phyloP scores from a whole-genome alignment of 2,888 invertebrate genomes.

The Conchocele bisecta region DNA sequence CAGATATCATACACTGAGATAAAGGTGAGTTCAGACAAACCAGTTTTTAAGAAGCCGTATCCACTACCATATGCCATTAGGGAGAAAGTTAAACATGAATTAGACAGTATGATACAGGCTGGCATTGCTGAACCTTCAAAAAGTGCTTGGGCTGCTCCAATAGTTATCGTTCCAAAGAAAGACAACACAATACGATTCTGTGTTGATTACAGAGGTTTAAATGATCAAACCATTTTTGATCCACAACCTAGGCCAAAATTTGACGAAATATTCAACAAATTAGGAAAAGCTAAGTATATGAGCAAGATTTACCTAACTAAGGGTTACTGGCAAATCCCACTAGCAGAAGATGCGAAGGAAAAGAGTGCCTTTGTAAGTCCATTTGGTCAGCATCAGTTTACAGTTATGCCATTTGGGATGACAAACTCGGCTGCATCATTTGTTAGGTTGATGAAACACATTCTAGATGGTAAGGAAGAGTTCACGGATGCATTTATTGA shows the following conservation, averaged over 20 bases:
- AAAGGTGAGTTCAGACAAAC: not conserved
- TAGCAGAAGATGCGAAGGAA: not conserved
- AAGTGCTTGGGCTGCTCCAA: not conserved
- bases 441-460: not conserved
- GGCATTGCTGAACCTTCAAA: not conserved
- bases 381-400: too few species aligned
- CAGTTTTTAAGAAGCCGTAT: not conserved
- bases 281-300: not conserved
- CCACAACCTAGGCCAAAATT: not conserved
- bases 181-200: not conserved
- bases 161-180: not conserved
- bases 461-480: not conserved
- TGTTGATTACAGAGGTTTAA: not conserved
- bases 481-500: conserved; percentile 2
- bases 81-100: not conserved
- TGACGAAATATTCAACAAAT: not conserved
- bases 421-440: not conserved
- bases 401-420: not conserved
- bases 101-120: not conserved
- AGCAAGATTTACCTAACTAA: not conserved
- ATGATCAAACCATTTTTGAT: not conserved
- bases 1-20: not conserved
- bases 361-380: not conserved
- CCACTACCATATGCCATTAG: not conserved
- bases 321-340: conserved; percentile 3